Base-by-base conservation (phyloP, 2,797 vertebrate genomes). In the Catamblyrhynchus diadema region DNA sequence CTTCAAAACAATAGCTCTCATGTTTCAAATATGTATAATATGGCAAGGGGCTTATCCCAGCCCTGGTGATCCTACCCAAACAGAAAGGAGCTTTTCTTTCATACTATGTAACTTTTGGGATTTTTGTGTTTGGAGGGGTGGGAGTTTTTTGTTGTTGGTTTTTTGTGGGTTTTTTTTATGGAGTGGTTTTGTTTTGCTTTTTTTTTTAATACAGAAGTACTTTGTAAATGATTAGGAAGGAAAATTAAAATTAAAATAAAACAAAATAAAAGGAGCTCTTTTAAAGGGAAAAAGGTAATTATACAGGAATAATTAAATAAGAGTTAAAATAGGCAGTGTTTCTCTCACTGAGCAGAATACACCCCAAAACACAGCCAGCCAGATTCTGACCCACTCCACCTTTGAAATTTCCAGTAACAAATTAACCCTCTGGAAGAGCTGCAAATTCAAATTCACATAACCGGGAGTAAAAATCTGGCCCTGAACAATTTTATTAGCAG, bases 1-100 rank as follows among this genome's bases (percentile, higher is more conserved):
- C 96, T 97, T 94, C 77, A 96, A 97, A 97, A 97, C 96, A 96
- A 96, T 96, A 90, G 74, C 35, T 95, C 85, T 95, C 87, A 44
- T 86, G 60, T 97, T 94, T 96, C 88, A 95, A 69, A 95, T 80
- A 81, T 74, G 85, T 88, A 90, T 93, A 95, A 94, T 92, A 93
- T 75, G 79, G 94, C 83, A 90, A 84, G 57, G 80, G 87, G 59
- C 35, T 96, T 86, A 95, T 81, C 67, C 70, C 50, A 94, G 73
- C 37, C 88, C 78, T 42, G 91, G 70, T 19, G 47, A 94, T 92
- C 65, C 65, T 72, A n/a, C 33, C 57, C 50, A 4, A 67, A 45
- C 39, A 83, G 87, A 93, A 90, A 81, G 48, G n/a, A 89, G 53
- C 28, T 74, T 95, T 93, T 62, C 41, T 94, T 84, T 89, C n/a